Evolutionary conservation across 2,797 vertebrate species (phyloP), one percentile per base, ranked within the genome.

Genomic region (Platalea minor): DNA sequence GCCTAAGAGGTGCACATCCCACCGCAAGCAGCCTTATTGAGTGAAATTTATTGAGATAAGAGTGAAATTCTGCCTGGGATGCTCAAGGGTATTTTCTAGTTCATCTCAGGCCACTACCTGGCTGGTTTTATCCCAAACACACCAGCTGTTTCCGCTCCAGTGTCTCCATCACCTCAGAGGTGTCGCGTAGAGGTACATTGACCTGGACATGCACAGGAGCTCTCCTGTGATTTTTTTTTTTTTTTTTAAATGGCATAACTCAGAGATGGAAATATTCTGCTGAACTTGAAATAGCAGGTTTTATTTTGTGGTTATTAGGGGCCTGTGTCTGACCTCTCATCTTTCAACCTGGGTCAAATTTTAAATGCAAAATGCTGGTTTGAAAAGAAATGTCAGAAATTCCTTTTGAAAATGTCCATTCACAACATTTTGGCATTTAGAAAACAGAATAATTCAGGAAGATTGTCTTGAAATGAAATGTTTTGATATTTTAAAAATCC

Each of bases 301-400:
- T 94, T 84, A 61, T 83, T 95, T 89, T 31, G 57, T 73, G 64
- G 48, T 85, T 80, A n/a, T 68, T 75, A 81, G 28, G 63, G 5
- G 85, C 31, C 64, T 68, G 48, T 85, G 68, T 74, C 61, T 89
- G 85, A 91, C 68, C 68, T 88, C 78, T 92, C 92, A 85, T 50
- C 64, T 83, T 94, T 92, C 72, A 93, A n/a, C 48, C 68, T 64
- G 45, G 87, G 72, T 93, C 75, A 89, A 88, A n/a, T 83, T 88
- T 89, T 69, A 87, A 93, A 91, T 74, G 63, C 63, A 93, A 90
- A 96, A 85, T 29, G 79, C 68, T 46, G 33, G 14, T 94, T 75
- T 50, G n/a, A 93, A 88, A 88, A 29, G 37, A 89, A 94, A 96
- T 92, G 75, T 92, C 94, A 95, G 48, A 95, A 92, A 92, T 84